Conservation (phyloP, 2,888 invertebrate genomes). For the Stegophylla sp. region DNA sequence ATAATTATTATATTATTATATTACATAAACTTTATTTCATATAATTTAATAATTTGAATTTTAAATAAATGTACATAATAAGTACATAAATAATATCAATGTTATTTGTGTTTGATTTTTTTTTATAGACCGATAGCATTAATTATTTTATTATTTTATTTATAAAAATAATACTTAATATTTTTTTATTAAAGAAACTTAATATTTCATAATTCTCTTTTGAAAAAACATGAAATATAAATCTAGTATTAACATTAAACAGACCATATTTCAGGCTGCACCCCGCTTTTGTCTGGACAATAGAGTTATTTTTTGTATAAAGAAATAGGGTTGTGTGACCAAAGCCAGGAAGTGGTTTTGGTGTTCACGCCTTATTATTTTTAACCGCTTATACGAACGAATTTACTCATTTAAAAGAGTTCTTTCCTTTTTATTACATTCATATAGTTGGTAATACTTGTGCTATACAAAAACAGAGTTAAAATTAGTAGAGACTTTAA, state of each 20-base stretch:
- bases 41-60: too few species aligned
- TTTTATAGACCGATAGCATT: too few species aligned
- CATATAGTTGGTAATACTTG: not conserved
- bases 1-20: too few species aligned
- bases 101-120: not conserved
- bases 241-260: not conserved
- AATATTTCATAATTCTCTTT: not conserved
- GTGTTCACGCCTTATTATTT: slow-evolving; percentile 50
- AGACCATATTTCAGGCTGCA: slow-evolving; percentile 28
- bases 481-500: not conserved
- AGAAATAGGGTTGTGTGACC: slow-evolving; percentile 4
- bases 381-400: slow-evolving; percentile 32
- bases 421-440: slow-evolving; percentile 7
- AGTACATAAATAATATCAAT: too few species aligned
- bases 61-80: too few species aligned
- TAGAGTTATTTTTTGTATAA: slow-evolving; percentile 36
- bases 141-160: not conserved
- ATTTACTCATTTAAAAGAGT: not conserved
- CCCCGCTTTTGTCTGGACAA: slow-evolving; percentile 35
- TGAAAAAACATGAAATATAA: not conserved
- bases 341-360: slow-evolving; percentile 53
- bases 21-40: too few species aligned
- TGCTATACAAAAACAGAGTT: not conserved
- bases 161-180: not conserved
- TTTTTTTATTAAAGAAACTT: not conserved